Conservation (phyloP, 2,888 invertebrate species). For the Drosophila rubida region DNA sequence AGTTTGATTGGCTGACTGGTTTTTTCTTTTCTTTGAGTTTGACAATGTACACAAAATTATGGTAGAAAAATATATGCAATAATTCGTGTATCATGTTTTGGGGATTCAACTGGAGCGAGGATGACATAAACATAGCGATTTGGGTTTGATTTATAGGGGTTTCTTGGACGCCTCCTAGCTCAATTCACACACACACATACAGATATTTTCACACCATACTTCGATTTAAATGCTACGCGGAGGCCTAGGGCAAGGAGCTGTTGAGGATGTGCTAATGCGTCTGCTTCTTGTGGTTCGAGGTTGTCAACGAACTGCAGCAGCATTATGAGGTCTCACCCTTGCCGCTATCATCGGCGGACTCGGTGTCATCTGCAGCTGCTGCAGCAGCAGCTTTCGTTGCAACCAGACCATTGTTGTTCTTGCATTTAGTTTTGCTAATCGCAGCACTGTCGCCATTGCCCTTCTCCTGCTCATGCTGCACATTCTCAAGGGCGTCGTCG, state of each 20-base stretch:
- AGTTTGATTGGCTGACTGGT: slow-evolving; percentile 19
- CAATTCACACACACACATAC: slow-evolving; percentile 19
- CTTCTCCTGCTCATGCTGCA: slow-evolving; percentile 84
- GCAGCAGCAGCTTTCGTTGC: slow-evolving; percentile 36
- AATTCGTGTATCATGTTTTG: slow-evolving; percentile 12
- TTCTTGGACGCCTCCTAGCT: slow-evolving; percentile 31
- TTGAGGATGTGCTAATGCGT: slow-evolving; percentile 4
- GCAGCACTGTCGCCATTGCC: slow-evolving; percentile 48
- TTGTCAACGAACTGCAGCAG: slow-evolving; percentile 1
- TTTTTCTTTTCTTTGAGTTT: neutral
- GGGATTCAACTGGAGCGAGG: neutral
- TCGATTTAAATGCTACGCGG: slow-evolving; percentile 56
- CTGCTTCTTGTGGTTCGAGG: neutral
- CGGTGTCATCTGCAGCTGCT: slow-evolving; percentile 68
- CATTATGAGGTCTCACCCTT: slow-evolving; percentile 91
- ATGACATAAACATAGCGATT: slow-evolving; percentile 15
- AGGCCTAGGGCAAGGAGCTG: slow-evolving; percentile 56
- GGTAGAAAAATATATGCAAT: slow-evolving; percentile 29
- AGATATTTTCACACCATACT: slow-evolving; percentile 7
- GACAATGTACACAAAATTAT: slow-evolving; percentile 35
- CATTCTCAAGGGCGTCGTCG: slow-evolving; percentile 86
- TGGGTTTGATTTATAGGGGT: neutral
- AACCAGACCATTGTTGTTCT: slow-evolving; percentile 67
- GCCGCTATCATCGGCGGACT: slow-evolving; percentile 91
- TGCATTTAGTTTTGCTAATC: slow-evolving; percentile 59